Percentiles rank a stretch among this genome's conserved stretches.
These are phyloP conservation scores for Brachionus koreanus DNA, from an alignment of 1,140 invertebrate species.

Conservation along the genomic window DNA sequence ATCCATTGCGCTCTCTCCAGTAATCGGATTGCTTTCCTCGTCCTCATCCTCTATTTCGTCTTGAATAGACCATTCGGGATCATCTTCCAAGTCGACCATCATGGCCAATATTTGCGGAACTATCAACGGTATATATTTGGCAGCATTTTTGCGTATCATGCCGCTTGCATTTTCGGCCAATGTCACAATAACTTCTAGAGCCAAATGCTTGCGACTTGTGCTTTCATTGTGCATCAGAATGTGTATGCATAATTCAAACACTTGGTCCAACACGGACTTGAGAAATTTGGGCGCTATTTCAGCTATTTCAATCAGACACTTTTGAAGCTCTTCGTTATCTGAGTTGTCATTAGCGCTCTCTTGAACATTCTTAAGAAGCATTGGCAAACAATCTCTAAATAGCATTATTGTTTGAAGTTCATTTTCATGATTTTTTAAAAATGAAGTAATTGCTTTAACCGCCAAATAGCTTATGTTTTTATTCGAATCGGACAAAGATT, in stretches of 20 bases:
- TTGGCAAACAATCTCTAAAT: slow-evolving; percentile 44
- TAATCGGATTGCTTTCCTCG: slow-evolving; percentile 65
- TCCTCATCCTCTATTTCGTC: slow-evolving; percentile 69
- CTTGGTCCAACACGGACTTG: slow-evolving; percentile 74
- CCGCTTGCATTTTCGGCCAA: slow-evolving; percentile 87
- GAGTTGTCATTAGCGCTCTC: slow-evolving; percentile 43
- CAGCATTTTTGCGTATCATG: slow-evolving; percentile 82
- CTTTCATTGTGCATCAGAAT: slow-evolving; percentile 17
- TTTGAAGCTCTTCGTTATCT: slow-evolving; percentile 83
- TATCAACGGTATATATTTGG: slow-evolving; percentile 69
- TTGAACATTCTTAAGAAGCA: slow-evolving; percentile 31
- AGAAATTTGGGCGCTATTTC: slow-evolving; percentile 88
- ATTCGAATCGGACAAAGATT: slow-evolving; percentile 69
- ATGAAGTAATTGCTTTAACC: slow-evolving; percentile 28
- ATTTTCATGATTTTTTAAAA: slow-evolving; percentile 41
- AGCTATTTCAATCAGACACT: slow-evolving; percentile 85
- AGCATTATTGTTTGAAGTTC: slow-evolving; percentile 2
- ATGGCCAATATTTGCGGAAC: slow-evolving; percentile 81
- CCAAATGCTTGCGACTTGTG: slow-evolving; percentile 67
- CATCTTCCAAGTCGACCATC: slow-evolving; percentile 96
- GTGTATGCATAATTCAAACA: slow-evolving; percentile 76
- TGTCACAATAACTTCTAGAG: slow-evolving; percentile 88
- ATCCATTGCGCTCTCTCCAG: slow-evolving; percentile 92
- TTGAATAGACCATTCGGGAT: slow-evolving; percentile 74
- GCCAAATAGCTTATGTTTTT: slow-evolving; percentile 58